phyloP scores from a whole-genome alignment of 2,113 vertebrate species.

The Chionis minor region DNA sequence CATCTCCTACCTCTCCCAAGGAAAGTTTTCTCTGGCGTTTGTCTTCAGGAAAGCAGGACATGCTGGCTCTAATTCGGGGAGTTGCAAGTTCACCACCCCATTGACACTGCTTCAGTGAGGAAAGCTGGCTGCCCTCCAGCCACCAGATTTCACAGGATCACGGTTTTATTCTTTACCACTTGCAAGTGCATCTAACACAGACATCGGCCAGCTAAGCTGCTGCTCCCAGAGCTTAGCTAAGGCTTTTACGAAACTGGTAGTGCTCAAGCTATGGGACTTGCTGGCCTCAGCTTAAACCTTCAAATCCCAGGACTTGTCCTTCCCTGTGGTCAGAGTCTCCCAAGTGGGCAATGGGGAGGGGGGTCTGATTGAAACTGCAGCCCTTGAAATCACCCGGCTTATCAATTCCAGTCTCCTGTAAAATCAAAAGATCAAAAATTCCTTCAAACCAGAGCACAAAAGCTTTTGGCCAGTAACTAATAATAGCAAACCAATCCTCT shows the following conservation, averaged over 20 bases:
- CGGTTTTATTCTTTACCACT: background rate
- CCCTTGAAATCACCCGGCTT: constrained; percentile 54
- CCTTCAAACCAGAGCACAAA: constrained; percentile 31
- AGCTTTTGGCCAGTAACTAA: constrained; percentile 16
- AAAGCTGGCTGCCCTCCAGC: background rate
- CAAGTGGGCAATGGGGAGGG: background rate
- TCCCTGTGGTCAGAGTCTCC: background rate
- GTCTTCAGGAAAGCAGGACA: background rate
- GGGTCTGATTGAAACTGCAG: constrained; percentile 46
- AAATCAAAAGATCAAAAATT: constrained; percentile 63
- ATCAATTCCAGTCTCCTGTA: constrained; percentile 65
- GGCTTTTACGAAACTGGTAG: background rate
- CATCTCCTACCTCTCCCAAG: background rate
- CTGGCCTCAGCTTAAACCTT: constrained; percentile 13
- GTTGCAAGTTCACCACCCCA: background rate
- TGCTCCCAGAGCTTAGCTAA: constrained; percentile 11
- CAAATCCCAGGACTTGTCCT: constrained; percentile 41
- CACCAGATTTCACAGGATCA: background rate
- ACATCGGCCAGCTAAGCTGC: background rate
- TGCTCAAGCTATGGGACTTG: background rate
- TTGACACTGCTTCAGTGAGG: background rate
- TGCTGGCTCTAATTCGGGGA: accelerated
- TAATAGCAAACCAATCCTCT: constrained; percentile 54
- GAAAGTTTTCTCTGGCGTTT: background rate
- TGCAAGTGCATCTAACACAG: background rate